Conservation (phyloP, 2,888 invertebrate species). For the Caenorhabditis sp. region DNA sequence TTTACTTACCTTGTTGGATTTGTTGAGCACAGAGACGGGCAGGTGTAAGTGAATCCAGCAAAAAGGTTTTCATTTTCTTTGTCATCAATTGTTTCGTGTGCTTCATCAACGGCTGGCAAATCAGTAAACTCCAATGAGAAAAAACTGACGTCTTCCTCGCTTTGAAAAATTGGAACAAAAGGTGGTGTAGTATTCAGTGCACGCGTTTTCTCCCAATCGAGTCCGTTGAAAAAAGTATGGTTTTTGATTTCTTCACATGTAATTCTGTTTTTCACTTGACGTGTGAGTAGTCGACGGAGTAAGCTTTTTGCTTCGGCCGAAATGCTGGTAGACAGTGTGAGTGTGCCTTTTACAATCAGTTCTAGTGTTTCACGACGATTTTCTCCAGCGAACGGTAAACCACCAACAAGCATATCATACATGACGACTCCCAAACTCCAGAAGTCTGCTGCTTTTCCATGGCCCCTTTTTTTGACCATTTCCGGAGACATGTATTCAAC, state of each 20-base stretch:
- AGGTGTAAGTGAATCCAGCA: not conserved
- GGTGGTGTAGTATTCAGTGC: constrained; percentile 2
- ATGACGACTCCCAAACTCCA: constrained; percentile 30
- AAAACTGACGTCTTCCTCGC: constrained; percentile 11
- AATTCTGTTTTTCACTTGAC: not conserved
- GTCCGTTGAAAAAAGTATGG: not conserved
- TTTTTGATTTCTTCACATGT: constrained; percentile 5
- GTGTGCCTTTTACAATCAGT: constrained; percentile 3
- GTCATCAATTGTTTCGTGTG: not conserved
- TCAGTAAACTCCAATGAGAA: not conserved
- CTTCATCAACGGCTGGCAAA: not conserved
- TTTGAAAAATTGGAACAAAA: constrained; percentile 1
- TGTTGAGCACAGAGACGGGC: too few species aligned
- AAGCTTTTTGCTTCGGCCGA: not conserved
- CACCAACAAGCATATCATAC: constrained; percentile 30
- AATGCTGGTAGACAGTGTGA: not conserved
- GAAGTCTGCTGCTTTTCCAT: constrained; percentile 20
- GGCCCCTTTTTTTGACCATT: not conserved
- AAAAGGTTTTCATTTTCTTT: not conserved
- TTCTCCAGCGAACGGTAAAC: constrained; percentile 17
- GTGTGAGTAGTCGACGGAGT: not conserved
- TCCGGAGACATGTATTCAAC: constrained; percentile 39
- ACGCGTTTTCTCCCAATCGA: constrained; percentile 20
- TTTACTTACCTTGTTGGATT: too few species aligned
- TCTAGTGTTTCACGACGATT: not conserved